Percentiles rank a stretch among this genome's conserved stretches.
phyloP scores from a whole-genome alignment of 2,888 invertebrate genomes.

The Chloroclysta siterata region DNA sequence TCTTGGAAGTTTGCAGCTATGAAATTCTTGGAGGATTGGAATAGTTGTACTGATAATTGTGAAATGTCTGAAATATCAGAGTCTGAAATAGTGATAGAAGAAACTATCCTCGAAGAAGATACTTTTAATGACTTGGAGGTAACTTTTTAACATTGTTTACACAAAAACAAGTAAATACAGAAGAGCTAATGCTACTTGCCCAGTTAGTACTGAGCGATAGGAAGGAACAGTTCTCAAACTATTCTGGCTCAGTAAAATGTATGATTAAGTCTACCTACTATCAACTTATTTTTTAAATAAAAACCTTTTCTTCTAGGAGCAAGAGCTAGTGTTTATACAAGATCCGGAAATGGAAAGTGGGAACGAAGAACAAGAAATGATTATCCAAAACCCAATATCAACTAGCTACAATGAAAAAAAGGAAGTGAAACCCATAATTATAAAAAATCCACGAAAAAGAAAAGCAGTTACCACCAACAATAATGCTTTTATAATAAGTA shows the following conservation, averaged over 20 bases:
- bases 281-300: background rate
- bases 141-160: constrained; percentile 1
- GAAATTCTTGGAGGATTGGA: constrained; percentile 45
- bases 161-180: background rate
- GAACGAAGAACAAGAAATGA: constrained; percentile 22
- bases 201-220: too few species aligned
- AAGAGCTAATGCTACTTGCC: too few species aligned
- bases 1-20: constrained; percentile 54
- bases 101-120: constrained; percentile 33
- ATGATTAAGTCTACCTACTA: too few species aligned
- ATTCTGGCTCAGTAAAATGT: too few species aligned
- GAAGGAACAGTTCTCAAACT: too few species aligned
- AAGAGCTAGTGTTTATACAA: constrained; percentile 33
- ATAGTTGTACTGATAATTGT: constrained; percentile 4
- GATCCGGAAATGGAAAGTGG: constrained; percentile 32
- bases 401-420: constrained; percentile 20
- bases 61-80: constrained; percentile 21
- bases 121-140: constrained; percentile 28
- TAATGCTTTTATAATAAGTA: constrained; percentile 11
- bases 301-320: constrained; percentile 30
- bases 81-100: constrained; percentile 33
- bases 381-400: constrained; percentile 24
- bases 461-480: background rate
- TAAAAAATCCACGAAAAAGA: constrained; percentile 19
- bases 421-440: constrained; percentile 18